Evolutionary conservation across 2,113 vertebrate genomes (phyloP).

Genomic region (Nesoenas mayeri): DNA sequence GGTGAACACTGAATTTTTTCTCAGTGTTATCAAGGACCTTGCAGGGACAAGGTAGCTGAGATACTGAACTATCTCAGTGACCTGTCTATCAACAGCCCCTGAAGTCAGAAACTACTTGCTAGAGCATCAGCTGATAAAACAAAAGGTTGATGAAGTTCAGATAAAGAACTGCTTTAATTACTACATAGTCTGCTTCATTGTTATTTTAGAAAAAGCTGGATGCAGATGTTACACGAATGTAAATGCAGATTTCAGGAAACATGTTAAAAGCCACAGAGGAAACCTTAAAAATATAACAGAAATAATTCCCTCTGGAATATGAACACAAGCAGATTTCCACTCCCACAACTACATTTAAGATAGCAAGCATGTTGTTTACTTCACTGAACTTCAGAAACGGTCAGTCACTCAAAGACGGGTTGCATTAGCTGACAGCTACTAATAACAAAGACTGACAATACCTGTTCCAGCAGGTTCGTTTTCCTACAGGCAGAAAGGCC

Average conservation of each 20-base stretch:
- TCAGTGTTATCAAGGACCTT: neutral
- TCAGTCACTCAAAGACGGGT: neutral
- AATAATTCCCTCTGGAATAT: neutral
- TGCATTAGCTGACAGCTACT: neutral
- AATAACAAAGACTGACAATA: neutral
- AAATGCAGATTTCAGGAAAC: constrained; percentile 1
- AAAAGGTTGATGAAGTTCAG: neutral
- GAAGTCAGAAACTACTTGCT: neutral
- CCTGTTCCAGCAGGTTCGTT: neutral
- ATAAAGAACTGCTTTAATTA: neutral
- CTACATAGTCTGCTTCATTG: neutral
- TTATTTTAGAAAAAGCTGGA: neutral
- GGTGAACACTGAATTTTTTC: neutral
- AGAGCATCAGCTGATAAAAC: neutral
- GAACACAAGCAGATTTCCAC: neutral
- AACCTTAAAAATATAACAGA: neutral
- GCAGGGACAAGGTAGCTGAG: neutral
- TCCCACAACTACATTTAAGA: neutral
- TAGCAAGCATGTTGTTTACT: neutral
- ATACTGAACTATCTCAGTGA: neutral
- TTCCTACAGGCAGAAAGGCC: neutral
- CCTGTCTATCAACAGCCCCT: neutral
- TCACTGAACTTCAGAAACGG: neutral
- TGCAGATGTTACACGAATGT: neutral
- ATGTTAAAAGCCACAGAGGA: neutral